Conservation (phyloP, 2,888 invertebrate genomes). For the Xestia c-nigrum region DNA sequence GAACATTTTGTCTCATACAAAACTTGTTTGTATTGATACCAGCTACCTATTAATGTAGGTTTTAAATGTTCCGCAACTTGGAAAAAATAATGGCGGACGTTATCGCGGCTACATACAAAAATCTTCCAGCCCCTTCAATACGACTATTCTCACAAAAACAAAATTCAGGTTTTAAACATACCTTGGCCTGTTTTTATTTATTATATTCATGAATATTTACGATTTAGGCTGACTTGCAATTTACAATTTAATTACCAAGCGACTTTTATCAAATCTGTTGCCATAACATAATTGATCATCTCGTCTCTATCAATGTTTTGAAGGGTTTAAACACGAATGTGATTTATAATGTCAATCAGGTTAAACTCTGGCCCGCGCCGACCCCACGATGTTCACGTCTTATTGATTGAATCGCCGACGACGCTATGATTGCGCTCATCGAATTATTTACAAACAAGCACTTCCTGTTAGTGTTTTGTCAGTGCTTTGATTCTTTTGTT, state of each 20-base stretch:
- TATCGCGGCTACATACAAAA: too few species aligned
- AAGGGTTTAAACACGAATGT: conserved; percentile 56
- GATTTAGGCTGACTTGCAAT: neutral
- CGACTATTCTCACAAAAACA: neutral
- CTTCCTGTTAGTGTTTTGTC: conserved; percentile 30
- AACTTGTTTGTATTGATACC: too few species aligned
- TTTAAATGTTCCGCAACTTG: too few species aligned
- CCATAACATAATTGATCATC: conserved; percentile 17
- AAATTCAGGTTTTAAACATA: neutral
- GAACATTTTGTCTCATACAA: too few species aligned
- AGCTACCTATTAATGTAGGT: too few species aligned
- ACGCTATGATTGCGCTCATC: conserved; percentile 59
- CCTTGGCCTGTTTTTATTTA: neutral
- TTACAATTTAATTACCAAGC: neutral
- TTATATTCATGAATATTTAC: neutral
- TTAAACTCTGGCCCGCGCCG: conserved; percentile 70
- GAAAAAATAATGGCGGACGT: too few species aligned
- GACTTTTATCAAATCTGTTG: neutral
- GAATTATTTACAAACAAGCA: conserved; percentile 54
- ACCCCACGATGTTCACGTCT: conserved; percentile 52
- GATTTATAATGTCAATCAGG: conserved; percentile 70
- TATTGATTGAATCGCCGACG: conserved; percentile 65
- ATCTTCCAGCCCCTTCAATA: neutral
- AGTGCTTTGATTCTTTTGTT: conserved; percentile 12
- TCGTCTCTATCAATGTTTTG: conserved; percentile 10